Evolutionary conservation across 1,140 invertebrate species (phyloP).

Genomic region (Rhopalosiphum maidis): DNA sequence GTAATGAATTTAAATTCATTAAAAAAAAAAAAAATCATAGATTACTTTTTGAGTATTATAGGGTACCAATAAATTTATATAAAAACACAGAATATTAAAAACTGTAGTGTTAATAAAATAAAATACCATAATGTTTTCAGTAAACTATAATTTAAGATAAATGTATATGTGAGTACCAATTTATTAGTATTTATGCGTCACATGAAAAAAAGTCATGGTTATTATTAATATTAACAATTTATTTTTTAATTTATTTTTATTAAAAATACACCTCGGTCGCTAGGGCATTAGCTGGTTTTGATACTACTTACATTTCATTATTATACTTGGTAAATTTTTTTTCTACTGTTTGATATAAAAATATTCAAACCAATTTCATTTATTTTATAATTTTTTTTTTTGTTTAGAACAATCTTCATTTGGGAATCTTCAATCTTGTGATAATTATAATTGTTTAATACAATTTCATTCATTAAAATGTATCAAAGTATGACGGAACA

Average conservation of each 20-base stretch:
- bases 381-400: not conserved
- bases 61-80: not conserved
- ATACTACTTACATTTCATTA: not conserved
- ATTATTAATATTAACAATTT: not conserved
- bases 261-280: not conserved
- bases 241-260: not conserved
- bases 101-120: not conserved
- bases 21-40: not conserved
- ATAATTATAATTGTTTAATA: not conserved
- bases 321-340: not conserved
- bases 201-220: not conserved
- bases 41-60: not conserved
- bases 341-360: not conserved
- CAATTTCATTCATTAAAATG: not conserved
- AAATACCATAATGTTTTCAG: not conserved
- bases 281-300: not conserved
- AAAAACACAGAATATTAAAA: not conserved
- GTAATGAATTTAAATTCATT: not conserved
- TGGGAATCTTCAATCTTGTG: not conserved
- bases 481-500: not conserved
- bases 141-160: not conserved
- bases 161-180: not conserved
- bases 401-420: not conserved
- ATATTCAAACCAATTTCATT: not conserved
- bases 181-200: not conserved